Percentiles rank a stretch among this genome's conserved stretches.
Conservation (phyloP, 2,113 vertebrate genomes). For the Podiceps cristatus region DNA sequence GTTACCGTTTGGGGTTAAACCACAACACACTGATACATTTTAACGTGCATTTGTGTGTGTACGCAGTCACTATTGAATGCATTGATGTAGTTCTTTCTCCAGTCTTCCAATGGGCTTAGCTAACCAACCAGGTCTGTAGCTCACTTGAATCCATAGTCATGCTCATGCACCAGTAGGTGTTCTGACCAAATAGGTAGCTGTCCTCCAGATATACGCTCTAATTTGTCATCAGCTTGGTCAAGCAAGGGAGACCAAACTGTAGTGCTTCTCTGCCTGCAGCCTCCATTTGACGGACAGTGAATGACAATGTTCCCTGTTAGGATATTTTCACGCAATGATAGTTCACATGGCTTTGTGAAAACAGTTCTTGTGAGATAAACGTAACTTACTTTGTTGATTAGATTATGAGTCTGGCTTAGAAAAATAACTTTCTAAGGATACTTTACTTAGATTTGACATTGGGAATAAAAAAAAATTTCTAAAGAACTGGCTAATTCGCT, state of each 20-base stretch:
- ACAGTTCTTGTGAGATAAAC: accelerated
- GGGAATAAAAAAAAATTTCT: neutral
- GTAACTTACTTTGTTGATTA: neutral
- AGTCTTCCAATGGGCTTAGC: accelerated
- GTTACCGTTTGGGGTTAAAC: no score
- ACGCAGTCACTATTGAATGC: neutral
- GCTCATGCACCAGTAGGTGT: accelerated
- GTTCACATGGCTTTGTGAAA: neutral
- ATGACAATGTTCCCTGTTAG: neutral
- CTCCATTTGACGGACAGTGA: neutral
- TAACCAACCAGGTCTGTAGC: neutral
- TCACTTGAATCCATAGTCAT: neutral
- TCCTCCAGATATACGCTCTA: neutral
- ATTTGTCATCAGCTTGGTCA: neutral
- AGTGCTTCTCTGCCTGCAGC: neutral
- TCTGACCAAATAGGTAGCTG: neutral
- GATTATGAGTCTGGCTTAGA: neutral
- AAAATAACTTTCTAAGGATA: neutral
- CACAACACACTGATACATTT: neutral
- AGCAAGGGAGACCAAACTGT: neutral
- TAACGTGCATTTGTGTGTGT: neutral
- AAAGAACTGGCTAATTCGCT: neutral
- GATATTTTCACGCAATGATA: neutral
- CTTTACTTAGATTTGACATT: neutral
- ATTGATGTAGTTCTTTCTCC: neutral